Conservation (phyloP, 2,113 vertebrate genomes). For the Laterallus jamaicensis region DNA sequence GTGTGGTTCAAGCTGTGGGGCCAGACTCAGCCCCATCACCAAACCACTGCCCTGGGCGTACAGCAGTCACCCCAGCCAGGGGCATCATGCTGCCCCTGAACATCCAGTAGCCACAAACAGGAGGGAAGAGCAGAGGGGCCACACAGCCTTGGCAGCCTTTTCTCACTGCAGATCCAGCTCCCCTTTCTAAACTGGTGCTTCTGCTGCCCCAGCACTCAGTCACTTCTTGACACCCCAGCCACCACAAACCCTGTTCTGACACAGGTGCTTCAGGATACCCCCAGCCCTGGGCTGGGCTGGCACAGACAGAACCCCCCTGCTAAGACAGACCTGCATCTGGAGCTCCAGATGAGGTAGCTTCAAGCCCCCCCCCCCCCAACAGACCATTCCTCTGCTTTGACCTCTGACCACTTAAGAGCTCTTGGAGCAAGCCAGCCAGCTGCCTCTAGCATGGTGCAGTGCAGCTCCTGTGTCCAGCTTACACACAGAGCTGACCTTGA, state of each 20-base stretch:
- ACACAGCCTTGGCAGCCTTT: background rate
- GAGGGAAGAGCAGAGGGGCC: background rate
- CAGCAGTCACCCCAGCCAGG: background rate
- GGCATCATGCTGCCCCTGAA: background rate
- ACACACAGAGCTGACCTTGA: rapidly evolving
- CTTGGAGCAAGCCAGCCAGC: background rate
- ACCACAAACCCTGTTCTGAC: background rate
- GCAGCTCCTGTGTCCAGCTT: background rate
- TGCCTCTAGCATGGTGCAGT: background rate
- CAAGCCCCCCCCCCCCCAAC: rapidly evolving
- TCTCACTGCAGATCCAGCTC: background rate
- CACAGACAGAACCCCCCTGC: background rate
- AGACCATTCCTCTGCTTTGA: background rate
- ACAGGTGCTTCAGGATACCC: background rate
- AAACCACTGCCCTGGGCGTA: background rate
- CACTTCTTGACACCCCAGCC: background rate
- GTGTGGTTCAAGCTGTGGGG: background rate
- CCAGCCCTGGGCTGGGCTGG: background rate
- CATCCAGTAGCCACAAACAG: background rate
- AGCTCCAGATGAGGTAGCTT: background rate
- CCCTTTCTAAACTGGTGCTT: background rate
- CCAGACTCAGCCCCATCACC: background rate
- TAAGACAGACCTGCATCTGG: background rate
- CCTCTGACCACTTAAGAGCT: background rate
- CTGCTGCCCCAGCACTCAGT: background rate